Base-by-base conservation (phyloP, 2,113 vertebrate species). In the Phycodurus eques region DNA sequence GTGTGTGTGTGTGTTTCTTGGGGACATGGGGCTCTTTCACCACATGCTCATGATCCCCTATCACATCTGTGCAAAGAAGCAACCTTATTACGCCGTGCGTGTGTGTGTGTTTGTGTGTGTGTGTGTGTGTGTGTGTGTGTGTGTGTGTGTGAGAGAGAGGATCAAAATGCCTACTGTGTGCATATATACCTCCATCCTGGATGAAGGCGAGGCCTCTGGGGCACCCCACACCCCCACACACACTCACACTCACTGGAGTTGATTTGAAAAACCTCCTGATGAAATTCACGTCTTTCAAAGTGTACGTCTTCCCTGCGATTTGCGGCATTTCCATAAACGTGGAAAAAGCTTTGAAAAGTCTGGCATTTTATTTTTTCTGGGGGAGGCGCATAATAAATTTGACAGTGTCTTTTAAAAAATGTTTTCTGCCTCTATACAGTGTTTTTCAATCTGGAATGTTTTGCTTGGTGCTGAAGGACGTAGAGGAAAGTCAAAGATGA, bases 151-250 rank as follows among this genome's bases (percentile, higher is more conserved):
- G 68, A 20, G 67, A 59, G 47, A 44, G 73, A 71, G 78, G 72
- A 83, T 83, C 73, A 85, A 83, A 85, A 83, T 84, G 72, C 67
- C 77, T 78, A 66, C 71, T 73, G 77, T 80, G 64, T 80, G 79
- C 72, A 70, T 83, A 79, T 77, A 82, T 77, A 88, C 84, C 85
- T 87, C 85, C 78, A 75, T 78, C 76, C 59, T 68, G 20, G 78
- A 88, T 91, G 83, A 88, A 88, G 85, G 74, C 63, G 14, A 88
- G 83, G 81, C 87, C 89, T 90, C 87, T 84, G 80, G 90, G 90
- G 88, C 73, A 80, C 5, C n/a, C 60, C 20, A 20, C 43, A 1
- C n/a, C 60, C 20, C 39, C 42, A 27, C 27, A 31, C 51, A 56
- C 60, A 27, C 27, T 47, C 51, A 56, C 60, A 57, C 80, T 80